These are phyloP conservation scores for Balearica regulorum DNA, from an alignment of 2,797 vertebrate species.

Conservation along the genomic window DNA sequence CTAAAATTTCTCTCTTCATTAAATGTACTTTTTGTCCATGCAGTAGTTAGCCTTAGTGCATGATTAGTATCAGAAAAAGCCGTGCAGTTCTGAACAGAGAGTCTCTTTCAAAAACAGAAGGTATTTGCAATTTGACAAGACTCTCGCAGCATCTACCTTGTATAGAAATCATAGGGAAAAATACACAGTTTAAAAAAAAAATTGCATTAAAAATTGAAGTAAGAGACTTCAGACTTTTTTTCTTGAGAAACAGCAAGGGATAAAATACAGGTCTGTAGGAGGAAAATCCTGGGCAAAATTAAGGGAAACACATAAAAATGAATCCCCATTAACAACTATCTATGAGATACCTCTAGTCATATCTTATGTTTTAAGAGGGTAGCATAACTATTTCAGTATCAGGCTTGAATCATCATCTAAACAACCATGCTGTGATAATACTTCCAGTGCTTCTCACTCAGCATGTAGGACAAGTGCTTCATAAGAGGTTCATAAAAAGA, in stretches of 20 bases:
- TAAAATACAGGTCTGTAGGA: background rate
- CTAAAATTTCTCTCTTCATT: background rate
- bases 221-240: background rate
- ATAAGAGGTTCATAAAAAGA: background rate
- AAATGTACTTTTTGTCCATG: background rate
- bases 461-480: background rate
- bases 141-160: background rate
- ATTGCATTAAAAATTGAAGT: constrained; percentile 12
- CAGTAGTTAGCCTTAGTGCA: background rate
- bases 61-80: background rate
- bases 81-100: background rate
- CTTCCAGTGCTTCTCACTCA: constrained; percentile 13
- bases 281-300: constrained; percentile 16
- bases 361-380: background rate
- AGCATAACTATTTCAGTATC: background rate
- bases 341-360: background rate
- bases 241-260: background rate
- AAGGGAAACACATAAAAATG: background rate
- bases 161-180: background rate
- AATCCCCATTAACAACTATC: background rate
- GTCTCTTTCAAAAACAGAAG: background rate
- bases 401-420: background rate
- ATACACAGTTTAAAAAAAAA: constrained; percentile 15
- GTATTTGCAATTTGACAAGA: constrained; percentile 4
- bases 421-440: background rate